phyloP scores from a whole-genome alignment of 2,888 invertebrate genomes.

The Cheilosia variabilis region DNA sequence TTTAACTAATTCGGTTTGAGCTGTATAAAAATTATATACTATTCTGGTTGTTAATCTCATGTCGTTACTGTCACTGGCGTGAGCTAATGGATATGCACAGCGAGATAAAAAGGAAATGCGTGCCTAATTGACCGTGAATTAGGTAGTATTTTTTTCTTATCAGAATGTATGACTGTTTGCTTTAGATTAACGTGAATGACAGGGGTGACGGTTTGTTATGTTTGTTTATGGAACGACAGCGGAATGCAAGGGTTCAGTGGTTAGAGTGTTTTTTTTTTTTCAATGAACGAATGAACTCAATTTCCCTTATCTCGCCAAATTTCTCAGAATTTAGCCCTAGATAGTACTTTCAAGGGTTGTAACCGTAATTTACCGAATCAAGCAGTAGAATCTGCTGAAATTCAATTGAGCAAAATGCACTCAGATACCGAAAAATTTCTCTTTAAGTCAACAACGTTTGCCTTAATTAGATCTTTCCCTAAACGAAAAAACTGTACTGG shows the following conservation, averaged over 20 bases:
- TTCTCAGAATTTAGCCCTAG: too few species aligned
- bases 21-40: too few species aligned
- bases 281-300: too few species aligned
- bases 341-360: too few species aligned
- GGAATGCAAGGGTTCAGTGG: neutral
- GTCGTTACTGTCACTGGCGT: neutral
- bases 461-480: too few species aligned
- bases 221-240: neutral
- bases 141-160: constrained; percentile 11
- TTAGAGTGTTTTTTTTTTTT: neutral
- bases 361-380: too few species aligned
- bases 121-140: constrained; percentile 29
- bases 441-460: too few species aligned
- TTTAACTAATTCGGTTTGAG: constrained; percentile 26
- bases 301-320: too few species aligned
- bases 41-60: constrained; percentile 14
- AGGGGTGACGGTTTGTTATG: neutral
- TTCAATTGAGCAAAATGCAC: too few species aligned
- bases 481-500: too few species aligned
- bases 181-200: neutral
- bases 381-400: too few species aligned
- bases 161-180: neutral
- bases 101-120: constrained; percentile 15
- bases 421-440: too few species aligned
- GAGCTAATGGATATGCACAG: constrained; percentile 28